Conservation (phyloP, 2,797 vertebrate genomes). For the Microcaecilia unicolor region DNA sequence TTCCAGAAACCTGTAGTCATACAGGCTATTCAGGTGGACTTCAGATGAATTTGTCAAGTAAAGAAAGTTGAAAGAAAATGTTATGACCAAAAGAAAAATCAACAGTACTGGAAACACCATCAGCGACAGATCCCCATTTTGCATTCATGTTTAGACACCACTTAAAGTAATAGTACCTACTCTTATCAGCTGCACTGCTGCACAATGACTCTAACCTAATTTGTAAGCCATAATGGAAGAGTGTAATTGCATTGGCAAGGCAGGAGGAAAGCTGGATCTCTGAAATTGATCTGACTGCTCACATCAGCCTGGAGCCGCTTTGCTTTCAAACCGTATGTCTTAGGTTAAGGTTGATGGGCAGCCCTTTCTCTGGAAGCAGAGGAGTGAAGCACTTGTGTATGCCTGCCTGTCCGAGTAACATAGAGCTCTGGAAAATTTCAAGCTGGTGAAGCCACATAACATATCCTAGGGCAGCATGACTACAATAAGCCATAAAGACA, state of each 20-base stretch:
- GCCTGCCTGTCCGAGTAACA: no score
- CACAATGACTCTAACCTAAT: constrained; percentile 42
- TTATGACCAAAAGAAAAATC: no score
- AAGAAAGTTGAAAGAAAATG: no score
- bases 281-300: constrained; percentile 16
- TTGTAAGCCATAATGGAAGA: constrained; percentile 15
- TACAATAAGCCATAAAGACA: no score
- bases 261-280: constrained; percentile 5
- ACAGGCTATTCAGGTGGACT: no score
- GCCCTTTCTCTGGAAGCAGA: neutral
- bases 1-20: no score
- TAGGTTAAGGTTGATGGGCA: constrained; percentile 2
- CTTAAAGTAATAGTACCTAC: constrained; percentile 25
- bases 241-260: constrained; percentile 42
- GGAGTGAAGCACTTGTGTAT: no score
- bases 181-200: constrained; percentile 1
- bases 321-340: neutral
- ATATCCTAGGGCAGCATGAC: no score
- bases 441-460: no score
- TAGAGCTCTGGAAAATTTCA: no score
- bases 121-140: constrained; percentile 25
- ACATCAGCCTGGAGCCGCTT: constrained; percentile 8
- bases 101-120: no score
- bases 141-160: constrained; percentile 31
- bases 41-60: no score